Conservation (phyloP, 2,113 vertebrate genomes). For the Ovis aries region ARS-UI_Ramb_v3.0 NC_056070.1:71641501-71642000, state of each 20-base stretch:
- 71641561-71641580: background rate
- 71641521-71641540: background rate
- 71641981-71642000: background rate
- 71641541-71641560: background rate
- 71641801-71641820: background rate
- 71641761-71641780: background rate
- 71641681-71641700: background rate
- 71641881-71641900: background rate
- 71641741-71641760: background rate
- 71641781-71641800: background rate
- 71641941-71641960: background rate
- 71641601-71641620: background rate
- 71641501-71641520: background rate
- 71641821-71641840: background rate
- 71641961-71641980: no score
- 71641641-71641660: background rate
- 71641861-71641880: constrained; percentile 38
- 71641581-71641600: background rate
- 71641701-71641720: background rate
- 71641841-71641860: background rate
- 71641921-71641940: background rate
- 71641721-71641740: background rate
- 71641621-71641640: background rate
- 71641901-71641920: background rate
- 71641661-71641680: background rate